These are phyloP conservation scores for Tribolium castaneum DNA, from an alignment of 1,140 invertebrate species.

Conservation along the genomic window DNA sequence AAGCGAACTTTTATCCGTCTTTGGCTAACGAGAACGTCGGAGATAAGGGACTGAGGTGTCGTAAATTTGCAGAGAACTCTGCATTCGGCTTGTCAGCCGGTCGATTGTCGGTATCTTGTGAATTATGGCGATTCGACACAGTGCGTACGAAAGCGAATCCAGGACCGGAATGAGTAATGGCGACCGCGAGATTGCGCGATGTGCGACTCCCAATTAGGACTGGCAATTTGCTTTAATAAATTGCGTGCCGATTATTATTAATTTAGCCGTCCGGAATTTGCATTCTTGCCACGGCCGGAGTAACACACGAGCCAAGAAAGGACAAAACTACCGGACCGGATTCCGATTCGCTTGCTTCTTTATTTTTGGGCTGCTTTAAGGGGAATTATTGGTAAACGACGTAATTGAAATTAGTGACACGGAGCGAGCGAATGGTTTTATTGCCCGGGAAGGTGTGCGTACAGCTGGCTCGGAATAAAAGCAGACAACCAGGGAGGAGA, in stretches of 20 bases:
- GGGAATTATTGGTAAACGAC: neutral
- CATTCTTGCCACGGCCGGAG: slow-evolving; percentile 26
- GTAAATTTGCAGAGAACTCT: slow-evolving; percentile 37
- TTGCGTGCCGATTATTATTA: slow-evolving; percentile 57
- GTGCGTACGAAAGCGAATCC: slow-evolving; percentile 44
- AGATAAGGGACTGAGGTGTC: slow-evolving; percentile 23
- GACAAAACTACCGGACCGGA: neutral
- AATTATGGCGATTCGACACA: slow-evolving; percentile 50
- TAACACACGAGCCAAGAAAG: slow-evolving; percentile 8
- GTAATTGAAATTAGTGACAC: neutral
- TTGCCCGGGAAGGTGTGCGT: neutral
- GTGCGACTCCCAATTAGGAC: slow-evolving; percentile 54
- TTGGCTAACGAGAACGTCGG: slow-evolving; percentile 27
- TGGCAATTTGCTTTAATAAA: slow-evolving; percentile 56
- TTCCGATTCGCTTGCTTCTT: neutral
- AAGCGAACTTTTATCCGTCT: neutral
- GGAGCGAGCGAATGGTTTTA: neutral
- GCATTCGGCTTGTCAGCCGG: slow-evolving; percentile 32
- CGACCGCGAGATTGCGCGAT: slow-evolving; percentile 49
- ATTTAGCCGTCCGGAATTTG: slow-evolving; percentile 49
- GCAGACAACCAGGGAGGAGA: neutral
- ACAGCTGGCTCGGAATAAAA: neutral
- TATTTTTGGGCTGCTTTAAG: neutral
- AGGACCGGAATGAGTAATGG: slow-evolving; percentile 49
- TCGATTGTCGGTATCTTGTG: slow-evolving; percentile 43